Base-by-base conservation (phyloP, 2,888 invertebrate species). In the Esperia sulphurella region DNA sequence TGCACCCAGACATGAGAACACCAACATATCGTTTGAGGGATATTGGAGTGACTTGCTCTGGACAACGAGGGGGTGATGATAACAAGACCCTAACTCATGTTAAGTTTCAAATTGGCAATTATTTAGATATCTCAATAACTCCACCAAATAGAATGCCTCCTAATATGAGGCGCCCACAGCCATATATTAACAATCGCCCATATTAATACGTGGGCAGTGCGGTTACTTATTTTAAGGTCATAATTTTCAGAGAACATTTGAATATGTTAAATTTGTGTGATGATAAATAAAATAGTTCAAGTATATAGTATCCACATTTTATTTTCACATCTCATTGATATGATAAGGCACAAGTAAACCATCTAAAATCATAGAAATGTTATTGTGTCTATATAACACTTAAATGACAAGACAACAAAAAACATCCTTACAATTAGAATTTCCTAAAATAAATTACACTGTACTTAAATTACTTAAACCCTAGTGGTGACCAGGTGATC, bases 51-150 rank as follows among this genome's bases (percentile, higher is more conserved):
- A 98, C 98, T 1, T 95, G 96, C 71, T 96, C 97, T 0, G 98
- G 96, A 1, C 96, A 95, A 71, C 95, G 96, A 66, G 97, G 98
- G 5, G 94, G 95, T 1, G 99, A 99, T 79, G 99, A 99, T 73
- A 93, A 94, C 52, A 98, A 98, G 83, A 97, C 98, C 0, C 90
- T 99, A 47, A 92, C 93, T 2, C 94, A 94, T 76, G 93, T 94
- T 0, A 93, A 97, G 68, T 98, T 99, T 76, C 94, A 95, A 64
- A 96, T 99, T 68, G 99, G 99, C 0, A 98, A 98, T 80, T 99
- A 96, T 79, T 91, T 99, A 79, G 99, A 99, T 79, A 98, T 99
- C 64, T 97, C 98, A 6, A 98, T 99, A 50, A 95, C 95, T 28
- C 94, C 95, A 33, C 95, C 96, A 0, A 94, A 94, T 61, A 92